Percentiles rank a stretch among this genome's conserved stretches.
Conservation (phyloP, 2,113 vertebrate species). For the Junco hyemalis region DNA sequence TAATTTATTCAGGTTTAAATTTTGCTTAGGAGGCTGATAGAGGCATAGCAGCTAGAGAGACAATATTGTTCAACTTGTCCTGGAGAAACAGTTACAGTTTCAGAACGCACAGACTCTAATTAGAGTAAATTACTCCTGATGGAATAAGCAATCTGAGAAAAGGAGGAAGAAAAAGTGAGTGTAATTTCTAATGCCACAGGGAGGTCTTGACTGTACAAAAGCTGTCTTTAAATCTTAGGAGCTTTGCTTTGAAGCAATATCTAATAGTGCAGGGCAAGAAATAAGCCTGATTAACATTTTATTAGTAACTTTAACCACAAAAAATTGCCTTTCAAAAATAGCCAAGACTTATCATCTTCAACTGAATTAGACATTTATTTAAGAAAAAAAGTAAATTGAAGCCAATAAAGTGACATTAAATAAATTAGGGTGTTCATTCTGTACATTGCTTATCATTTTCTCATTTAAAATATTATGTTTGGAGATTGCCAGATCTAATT, state of each 20-base stretch:
- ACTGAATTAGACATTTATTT: conserved; percentile 41
- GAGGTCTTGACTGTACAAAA: conserved; percentile 62
- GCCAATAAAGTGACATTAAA: conserved; percentile 64
- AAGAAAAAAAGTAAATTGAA: conserved; percentile 45
- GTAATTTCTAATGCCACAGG: conserved; percentile 68
- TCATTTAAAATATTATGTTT: conserved; percentile 34
- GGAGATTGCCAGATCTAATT: conserved; percentile 9
- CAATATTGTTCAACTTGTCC: conserved; percentile 47
- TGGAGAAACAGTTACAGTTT: conserved; percentile 63
- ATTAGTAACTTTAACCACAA: conserved; percentile 55
- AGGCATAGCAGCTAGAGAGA: background rate
- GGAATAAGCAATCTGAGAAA: conserved; percentile 68
- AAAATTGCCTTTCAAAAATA: conserved; percentile 63
- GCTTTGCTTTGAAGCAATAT: conserved; percentile 59
- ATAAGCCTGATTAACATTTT: conserved; percentile 69
- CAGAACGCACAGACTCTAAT: conserved; percentile 68
- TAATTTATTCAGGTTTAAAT: conserved; percentile 35
- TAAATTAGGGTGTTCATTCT: conserved; percentile 59
- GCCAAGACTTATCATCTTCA: conserved; percentile 41
- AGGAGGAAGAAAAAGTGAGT: conserved; percentile 53
- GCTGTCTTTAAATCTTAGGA: conserved; percentile 62
- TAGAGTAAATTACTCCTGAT: conserved; percentile 72
- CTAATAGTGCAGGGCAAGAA: conserved; percentile 56
- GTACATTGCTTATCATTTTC: conserved; percentile 42
- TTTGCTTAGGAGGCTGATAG: conserved; percentile 55